These are phyloP conservation scores for Larimichthys crocea DNA, from an alignment of 2,113 vertebrate species.

Conservation along the genomic window DNA sequence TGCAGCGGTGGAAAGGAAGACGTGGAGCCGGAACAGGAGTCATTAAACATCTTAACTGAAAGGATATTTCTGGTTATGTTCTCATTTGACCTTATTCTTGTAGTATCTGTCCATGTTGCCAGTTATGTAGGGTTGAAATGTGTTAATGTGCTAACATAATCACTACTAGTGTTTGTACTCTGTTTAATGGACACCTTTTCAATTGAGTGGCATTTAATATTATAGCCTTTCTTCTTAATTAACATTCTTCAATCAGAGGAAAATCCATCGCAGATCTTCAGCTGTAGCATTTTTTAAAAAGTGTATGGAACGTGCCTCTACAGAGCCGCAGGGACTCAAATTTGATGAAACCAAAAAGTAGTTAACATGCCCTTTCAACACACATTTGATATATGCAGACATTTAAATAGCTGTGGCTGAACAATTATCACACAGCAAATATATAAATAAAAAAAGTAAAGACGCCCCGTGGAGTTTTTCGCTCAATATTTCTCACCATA, in stretches of 20 bases:
- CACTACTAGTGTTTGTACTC: not conserved
- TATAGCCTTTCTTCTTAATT: constrained; percentile 18
- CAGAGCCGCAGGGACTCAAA: not conserved
- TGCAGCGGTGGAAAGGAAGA: constrained; percentile 52
- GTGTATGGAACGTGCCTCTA: not conserved
- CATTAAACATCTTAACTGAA: constrained; percentile 55
- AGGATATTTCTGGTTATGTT: constrained; percentile 41
- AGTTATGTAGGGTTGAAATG: constrained; percentile 37
- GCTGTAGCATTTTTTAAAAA: not conserved
- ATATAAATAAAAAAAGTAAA: not conserved
- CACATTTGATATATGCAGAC: not conserved
- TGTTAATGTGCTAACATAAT: constrained; percentile 13
- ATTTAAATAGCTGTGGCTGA: constrained; percentile 4
- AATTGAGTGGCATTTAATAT: not conserved
- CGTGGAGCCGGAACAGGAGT: constrained; percentile 38
- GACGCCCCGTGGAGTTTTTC: not conserved
- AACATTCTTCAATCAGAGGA: not conserved
- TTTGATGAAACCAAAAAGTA: not conserved
- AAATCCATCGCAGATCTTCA: not conserved
- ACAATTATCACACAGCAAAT: constrained; percentile 11
- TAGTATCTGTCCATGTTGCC: not conserved
- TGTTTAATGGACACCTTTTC: constrained; percentile 24
- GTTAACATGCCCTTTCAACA: not conserved
- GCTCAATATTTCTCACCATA: not conserved
- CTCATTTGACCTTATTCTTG: constrained; percentile 32